Evolutionary conservation across 2,888 invertebrate species (phyloP), one percentile per base, ranked within the genome.

Genomic region (Aromia moschata): DNA sequence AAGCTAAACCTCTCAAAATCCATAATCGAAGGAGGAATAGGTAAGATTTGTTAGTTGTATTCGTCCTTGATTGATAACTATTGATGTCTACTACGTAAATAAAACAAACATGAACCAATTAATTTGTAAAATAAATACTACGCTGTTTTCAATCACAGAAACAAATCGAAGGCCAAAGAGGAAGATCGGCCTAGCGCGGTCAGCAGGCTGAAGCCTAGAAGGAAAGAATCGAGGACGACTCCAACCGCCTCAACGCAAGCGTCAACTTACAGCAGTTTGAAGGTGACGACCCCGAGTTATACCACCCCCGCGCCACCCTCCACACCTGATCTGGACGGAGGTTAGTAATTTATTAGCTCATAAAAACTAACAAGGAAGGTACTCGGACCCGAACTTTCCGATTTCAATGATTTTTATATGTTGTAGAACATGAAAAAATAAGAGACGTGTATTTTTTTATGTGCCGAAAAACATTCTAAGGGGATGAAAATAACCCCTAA

Each of bases 291-390:
- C 60, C 77, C 80, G 52, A 75, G 80, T 82, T 80, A 82, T 83
- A 75, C 84, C 46, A 93, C 93, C 0, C 93, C 93, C 0, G 90
- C 89, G 70, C 92, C 93, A 2, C 95, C 95, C 0, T 91, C 94
- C 1, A 96, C 96, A 4, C 95, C 95, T 0, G 94, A 94, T 79
- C 91, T 93, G 3, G 94, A 93, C 69, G 86, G 90, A 74, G 92
- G 92, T 92, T 81, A 77, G 76, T 70, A 62, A 57, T 25, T n/a
- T n/a, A n/a, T n/a, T n/a, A n/a, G n/a, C n/a, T n/a, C n/a, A n/a
- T n/a, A n/a, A n/a, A 54, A 30, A n/a, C n/a, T n/a, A n/a, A n/a
- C n/a, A n/a, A n/a, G n/a, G n/a, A n/a, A n/a, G n/a, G n/a, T n/a
- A n/a, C n/a, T n/a, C n/a, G n/a, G n/a, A n/a, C n/a, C n/a, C n/a